phyloP scores from a whole-genome alignment of 35 echinoderm and acorn worm genomes.

The Antedon bifida region DNA sequence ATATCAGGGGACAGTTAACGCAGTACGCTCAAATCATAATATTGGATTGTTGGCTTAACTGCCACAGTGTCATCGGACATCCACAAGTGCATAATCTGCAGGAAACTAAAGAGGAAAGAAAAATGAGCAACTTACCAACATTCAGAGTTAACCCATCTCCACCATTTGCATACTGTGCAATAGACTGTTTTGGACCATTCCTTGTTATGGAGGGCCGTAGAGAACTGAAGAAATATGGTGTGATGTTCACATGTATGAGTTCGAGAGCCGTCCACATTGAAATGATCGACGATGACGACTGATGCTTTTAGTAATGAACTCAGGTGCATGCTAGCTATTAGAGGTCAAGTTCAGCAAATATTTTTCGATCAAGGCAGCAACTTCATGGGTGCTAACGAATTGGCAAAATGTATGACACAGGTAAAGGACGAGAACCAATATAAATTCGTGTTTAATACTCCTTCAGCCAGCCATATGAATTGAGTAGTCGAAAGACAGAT shows the following conservation, averaged over 20 bases:
- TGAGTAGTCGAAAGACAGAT: slow-evolving; percentile 26
- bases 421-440: slow-evolving; percentile 21
- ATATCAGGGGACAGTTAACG: slow-evolving; percentile 34
- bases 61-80: slow-evolving; percentile 14
- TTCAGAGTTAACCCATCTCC: slow-evolving; percentile 34
- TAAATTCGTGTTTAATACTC: slow-evolving; percentile 28
- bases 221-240: slow-evolving; percentile 34
- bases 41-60: slow-evolving; percentile 45
- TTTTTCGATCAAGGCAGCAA: slow-evolving; percentile 49
- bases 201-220: slow-evolving; percentile 32
- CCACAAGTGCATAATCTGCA: slow-evolving; percentile 22
- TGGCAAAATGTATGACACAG: slow-evolving; percentile 4
- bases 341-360: slow-evolving; percentile 38
- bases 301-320: slow-evolving; percentile 62
- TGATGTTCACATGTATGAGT: slow-evolving; percentile 48
- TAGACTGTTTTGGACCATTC: slow-evolving; percentile 55
- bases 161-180: slow-evolving; percentile 34
- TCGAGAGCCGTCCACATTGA: slow-evolving; percentile 68
- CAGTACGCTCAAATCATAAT: slow-evolving; percentile 35
- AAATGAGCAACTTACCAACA: slow-evolving; percentile 48
- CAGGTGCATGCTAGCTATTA: slow-evolving; percentile 33
- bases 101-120: slow-evolving; percentile 19
- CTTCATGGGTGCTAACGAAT: slow-evolving; percentile 43
- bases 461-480: slow-evolving; percentile 32
- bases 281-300: slow-evolving; percentile 32